phyloP scores from a whole-genome alignment of 2,888 invertebrate species.

The Drosophila acutilabella region DNA sequence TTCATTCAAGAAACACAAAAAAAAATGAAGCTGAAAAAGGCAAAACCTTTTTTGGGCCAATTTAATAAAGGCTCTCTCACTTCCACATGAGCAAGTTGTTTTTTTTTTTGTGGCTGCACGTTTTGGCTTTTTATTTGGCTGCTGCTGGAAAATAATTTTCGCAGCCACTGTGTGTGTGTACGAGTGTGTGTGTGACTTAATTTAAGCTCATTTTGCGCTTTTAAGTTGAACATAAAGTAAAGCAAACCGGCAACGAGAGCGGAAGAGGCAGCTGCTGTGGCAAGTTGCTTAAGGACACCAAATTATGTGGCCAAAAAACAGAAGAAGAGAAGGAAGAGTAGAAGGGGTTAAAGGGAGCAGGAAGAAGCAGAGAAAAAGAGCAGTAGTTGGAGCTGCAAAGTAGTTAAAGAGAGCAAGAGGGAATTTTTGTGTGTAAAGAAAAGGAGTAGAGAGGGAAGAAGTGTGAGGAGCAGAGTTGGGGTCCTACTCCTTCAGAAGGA shows the following conservation, averaged over 20 bases:
- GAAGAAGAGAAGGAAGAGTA: conserved; percentile 5
- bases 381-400: too few species aligned
- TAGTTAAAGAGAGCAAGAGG: conserved; percentile 1
- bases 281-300: conserved; percentile 73
- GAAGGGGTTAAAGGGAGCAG: background rate
- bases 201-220: conserved; percentile 81
- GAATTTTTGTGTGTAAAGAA: background rate
- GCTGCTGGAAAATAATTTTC: conserved; percentile 76
- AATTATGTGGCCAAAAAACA: conserved; percentile 70
- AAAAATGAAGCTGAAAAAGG: conserved; percentile 19
- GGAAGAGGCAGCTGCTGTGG: conserved; percentile 69
- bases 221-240: conserved; percentile 75
- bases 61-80: conserved; percentile 56
- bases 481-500: too few species aligned
- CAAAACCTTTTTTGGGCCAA: conserved; percentile 62
- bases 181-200: conserved; percentile 75
- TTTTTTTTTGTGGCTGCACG: conserved; percentile 49
- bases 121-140: conserved; percentile 76
- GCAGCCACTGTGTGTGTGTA: conserved; percentile 36
- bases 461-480: too few species aligned
- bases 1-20: conserved; percentile 59
- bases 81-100: conserved; percentile 57
- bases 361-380: background rate
- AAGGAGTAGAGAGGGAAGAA: too few species aligned
- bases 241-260: conserved; percentile 41